Evolutionary conservation across 2,797 vertebrate genomes (phyloP), one percentile per base, ranked within the genome.

Genomic region (Taeniopygia guttata): DNA sequence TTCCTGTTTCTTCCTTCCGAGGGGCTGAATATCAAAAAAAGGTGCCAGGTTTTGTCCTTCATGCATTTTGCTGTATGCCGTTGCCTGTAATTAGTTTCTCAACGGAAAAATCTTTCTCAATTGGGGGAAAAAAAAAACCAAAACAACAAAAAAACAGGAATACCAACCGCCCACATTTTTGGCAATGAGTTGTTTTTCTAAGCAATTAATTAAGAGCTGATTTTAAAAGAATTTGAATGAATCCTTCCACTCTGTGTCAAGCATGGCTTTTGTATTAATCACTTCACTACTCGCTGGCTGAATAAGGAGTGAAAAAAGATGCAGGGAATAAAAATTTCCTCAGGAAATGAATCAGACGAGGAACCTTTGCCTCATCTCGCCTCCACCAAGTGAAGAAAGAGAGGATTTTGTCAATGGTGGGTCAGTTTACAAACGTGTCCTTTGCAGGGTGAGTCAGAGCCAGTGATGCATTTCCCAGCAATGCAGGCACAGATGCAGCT

Each of bases 261-360:
- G 94, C 78, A 62, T 89, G 79, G 94, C 66, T 94, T 95, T 94
- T 80, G 92, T 92, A 93, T 97, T 98, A 97, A 97, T 96, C 93
- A 97, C 92, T 84, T 60, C 79, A 36, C 93, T 96, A 70, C 92
- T 95, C 87, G 94, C 80, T 89, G 95, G 8, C 88, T 95, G 95
- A 96, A 86, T 91, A 88, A 95, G 93, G 88, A 55, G 83, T 84
- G 85, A 86, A 69, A 63, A 87, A 96, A 90, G 91, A 95, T 59
- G 90, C 93, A 96, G 29, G 23, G 88, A 76, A 90, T 96, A 89
- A 97, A 97, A 95, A 97, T 97, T 97, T 97, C 97, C 96, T 93
- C 96, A 97, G 97, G 98, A 98, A 97, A 95, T 98, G 97, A 98
- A 97, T 98, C 97, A 98, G 97, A 96, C 91, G 38, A 96, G 96